Conservation (phyloP, 2,797 vertebrate species). For the Petrocephalus schoutedeni region DNA sequence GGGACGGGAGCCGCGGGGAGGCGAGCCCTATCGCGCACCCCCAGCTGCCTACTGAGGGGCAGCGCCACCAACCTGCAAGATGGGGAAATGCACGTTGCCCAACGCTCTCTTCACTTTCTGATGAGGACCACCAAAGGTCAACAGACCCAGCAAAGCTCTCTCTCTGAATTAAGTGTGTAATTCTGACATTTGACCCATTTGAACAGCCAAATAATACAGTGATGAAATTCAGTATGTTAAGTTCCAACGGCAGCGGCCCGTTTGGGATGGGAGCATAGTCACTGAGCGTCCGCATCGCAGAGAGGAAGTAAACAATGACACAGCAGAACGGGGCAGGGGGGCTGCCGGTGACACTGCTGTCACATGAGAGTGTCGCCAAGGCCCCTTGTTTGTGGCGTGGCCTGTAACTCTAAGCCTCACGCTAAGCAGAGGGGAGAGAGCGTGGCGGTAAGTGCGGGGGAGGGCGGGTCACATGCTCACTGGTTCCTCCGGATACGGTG, state of each 20-base stretch:
- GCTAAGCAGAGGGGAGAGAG: constrained; percentile 19
- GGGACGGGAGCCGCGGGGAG: constrained; percentile 50
- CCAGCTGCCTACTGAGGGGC: constrained; percentile 72
- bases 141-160: not conserved
- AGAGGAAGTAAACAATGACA: not conserved
- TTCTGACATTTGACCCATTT: not conserved
- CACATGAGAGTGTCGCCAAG: not conserved
- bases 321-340: not conserved
- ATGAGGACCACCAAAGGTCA: not conserved
- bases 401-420: not conserved
- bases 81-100: not conserved
- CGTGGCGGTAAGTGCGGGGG: not conserved
- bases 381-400: not conserved
- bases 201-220: not conserved
- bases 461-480: constrained; percentile 18
- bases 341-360: not conserved
- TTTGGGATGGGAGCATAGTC: not conserved
- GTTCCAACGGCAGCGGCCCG: not conserved
- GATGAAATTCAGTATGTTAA: not conserved
- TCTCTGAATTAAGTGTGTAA: not conserved
- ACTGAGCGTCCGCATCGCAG: not conserved
- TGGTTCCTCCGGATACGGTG: constrained; percentile 29
- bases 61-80: constrained; percentile 65
- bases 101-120: not conserved
- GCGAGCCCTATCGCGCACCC: constrained; percentile 63